Base-by-base conservation (phyloP, 2,797 vertebrate species). In the Stomatorhinus walkeri region DNA sequence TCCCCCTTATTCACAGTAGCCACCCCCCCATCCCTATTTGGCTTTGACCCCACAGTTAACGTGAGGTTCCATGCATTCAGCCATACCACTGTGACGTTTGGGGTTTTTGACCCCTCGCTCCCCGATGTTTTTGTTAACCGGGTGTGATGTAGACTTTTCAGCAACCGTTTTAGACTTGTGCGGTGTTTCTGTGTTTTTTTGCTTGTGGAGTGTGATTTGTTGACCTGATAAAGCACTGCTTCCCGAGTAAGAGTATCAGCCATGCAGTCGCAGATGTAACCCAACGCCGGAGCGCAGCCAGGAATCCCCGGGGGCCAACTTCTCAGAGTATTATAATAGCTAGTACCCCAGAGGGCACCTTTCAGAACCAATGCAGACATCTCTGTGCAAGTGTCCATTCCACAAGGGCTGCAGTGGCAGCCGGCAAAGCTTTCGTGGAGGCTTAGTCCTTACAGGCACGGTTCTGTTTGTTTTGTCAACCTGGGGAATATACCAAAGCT, bases 381-480 rank as follows among this genome's bases (percentile, higher is more conserved):
- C 56, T 43, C 87, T 2, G 89, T 36, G 6, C 52, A n/a, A 19
- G 5, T 59, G 88, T 76, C 22, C 36, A 1, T 51, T 16, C 61
- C 19, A 9, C 61, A 40, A 48, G 7, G 79, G 43, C 68, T 88
- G 79, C 10, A 24, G 46, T 32, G 59, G 51, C 64, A 79, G 59
- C 86, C 14, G 43, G 43, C 32, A 56, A 54, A 76, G 59, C 28
- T 86, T 51, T 83, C 24, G 10, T 59, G 36, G 40, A 49, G 64
- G 51, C 24, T 22, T 43, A 19, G 46, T 87, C 24, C 84, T 85
- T 48, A 22, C 16, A 46, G 85, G 61, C 49, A 51, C 46, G 40
- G 51, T 89, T 56, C 40, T 89, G 86, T 91, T 90, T 90, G 88
- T 93, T 90, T 91, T 89, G 88, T 85, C 54, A 48, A 87, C 56